Evolutionary conservation across 2,113 vertebrate species (phyloP), one percentile per base, ranked within the genome.

Genomic region (Diadophis punctatus): DNA sequence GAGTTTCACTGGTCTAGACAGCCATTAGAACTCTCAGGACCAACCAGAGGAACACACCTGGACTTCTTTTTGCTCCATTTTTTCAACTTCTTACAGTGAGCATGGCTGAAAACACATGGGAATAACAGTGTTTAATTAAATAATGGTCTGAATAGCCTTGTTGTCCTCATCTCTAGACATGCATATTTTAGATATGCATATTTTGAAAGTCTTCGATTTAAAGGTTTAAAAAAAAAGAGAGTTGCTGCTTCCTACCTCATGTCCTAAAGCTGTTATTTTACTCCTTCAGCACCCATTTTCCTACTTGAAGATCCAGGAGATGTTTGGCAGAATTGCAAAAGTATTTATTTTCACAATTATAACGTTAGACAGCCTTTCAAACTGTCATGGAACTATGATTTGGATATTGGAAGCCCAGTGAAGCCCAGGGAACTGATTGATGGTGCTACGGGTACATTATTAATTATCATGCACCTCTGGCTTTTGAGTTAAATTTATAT

Each of bases 111-210:
- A 92, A 86, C 30, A 60, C 39, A 51, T 55, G 14, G 4, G 18
- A 80, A 43, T 39, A 80, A 80, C 9, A 22, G 20, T 34, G n/a
- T 80, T 43, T 43, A 43, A 80, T 80, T 22, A 80, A 80, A 80
- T 80, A 80, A 80, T 43, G 34, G 20, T 43, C 34, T 80, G 34
- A 80, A 80, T 80, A 43, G 74, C 34, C 34, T 80, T 20, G 16
- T 80, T 39, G 34, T 43, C 74, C 74, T 80, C 74, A 43, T 8
- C 1, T 0, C 51, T 87, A n/a, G 51, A 49, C 16, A 0, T 0
- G 1, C 51, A 5, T 9, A 1, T n/a, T 68, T 68, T 52, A n/a
- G 55, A 43, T 22, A 0, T 0, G 1, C 51, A 5, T 7, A 1
- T n/a, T 20, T 49, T 39, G 25, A 90, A 51, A 53, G 34, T 1